Evolutionary conservation across 2,888 invertebrate genomes (phyloP), one percentile per base, ranked within the genome.

Genomic region (Physocephala rufipes): DNA sequence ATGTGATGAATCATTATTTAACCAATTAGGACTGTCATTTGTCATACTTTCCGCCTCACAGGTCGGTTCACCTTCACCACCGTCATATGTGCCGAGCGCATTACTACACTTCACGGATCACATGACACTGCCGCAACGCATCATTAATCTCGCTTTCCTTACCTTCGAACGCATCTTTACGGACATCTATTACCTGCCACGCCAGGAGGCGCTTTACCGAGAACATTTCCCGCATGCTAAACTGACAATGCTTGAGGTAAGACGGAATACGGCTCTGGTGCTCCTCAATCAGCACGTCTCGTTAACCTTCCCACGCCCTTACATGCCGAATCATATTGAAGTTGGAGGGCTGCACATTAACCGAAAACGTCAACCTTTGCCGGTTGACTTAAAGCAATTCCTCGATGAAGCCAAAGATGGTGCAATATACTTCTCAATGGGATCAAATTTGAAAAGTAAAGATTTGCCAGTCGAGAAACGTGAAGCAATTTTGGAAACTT

Each of bases 391-490:
- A 12, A 79, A 86, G 68, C 75, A 79, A 21, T 87, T 87, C 59
- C 77, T 88, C 3, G 84, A 86, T 45, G 82, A 79, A 0, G 84
- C 87, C 3, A 74, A 78, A 43, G 78, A 88, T 72, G 88, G 88
- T 0, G 87, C 84, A 2, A 82, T 88, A 24, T 86, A 87, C 74
- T 88, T 88, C 72, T 86, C 87, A 0, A 82, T 89, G 84, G 88
- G 88, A 16, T 84, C 86, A 2, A 85, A 84, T 67, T 26, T 86
- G 4, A 81, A 78, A 66, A 81, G 84, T 59, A 80, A 78, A 65
- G 67, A 73, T 55, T 67, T 86, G 26, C 82, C 82, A 0, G 2
- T 61, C 1, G 78, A 79, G 2, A 86, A 82, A 62, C 80, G 78
- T 0, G 59, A 78, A 26, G 80, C 75, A 0, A 69, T 86, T 7